Percentiles rank a stretch among this genome's conserved stretches.
Conservation (phyloP, 2,888 invertebrate genomes). For the Tetanocera ferruginea region DNA sequence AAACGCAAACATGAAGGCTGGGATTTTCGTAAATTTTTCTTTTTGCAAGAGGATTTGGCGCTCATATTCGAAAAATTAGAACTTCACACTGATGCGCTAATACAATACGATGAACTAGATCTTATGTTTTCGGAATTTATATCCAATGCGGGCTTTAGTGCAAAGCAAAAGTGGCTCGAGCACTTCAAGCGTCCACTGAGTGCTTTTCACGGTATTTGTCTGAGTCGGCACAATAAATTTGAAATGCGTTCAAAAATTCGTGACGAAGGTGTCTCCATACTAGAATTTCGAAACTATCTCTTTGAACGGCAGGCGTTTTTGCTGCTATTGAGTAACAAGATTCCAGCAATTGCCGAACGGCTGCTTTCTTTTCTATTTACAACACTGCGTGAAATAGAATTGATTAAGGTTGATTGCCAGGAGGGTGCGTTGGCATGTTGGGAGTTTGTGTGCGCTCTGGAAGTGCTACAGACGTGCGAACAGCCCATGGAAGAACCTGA, state of each 20-base stretch:
- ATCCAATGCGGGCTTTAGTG: constrained; percentile 91
- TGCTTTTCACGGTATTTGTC: constrained; percentile 85
- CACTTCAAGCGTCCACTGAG: constrained; percentile 85
- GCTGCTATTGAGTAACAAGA: constrained; percentile 70
- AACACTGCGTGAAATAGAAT: constrained; percentile 85
- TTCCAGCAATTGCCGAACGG: constrained; percentile 83
- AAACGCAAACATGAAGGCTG: constrained; percentile 90
- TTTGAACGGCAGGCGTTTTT: constrained; percentile 94
- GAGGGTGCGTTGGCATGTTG: constrained; percentile 91
- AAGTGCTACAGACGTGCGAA: constrained; percentile 87
- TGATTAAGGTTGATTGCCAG: constrained; percentile 83
- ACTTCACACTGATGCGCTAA: constrained; percentile 91
- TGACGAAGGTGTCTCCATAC: constrained; percentile 74
- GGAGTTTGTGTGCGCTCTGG: constrained; percentile 92
- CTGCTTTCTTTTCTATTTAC: constrained; percentile 92
- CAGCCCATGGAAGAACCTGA: constrained; percentile 76
- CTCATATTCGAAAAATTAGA: constrained; percentile 95
- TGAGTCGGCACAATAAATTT: constrained; percentile 74
- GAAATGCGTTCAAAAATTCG: constrained; percentile 68
- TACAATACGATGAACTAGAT: constrained; percentile 97
- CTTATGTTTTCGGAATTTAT: constrained; percentile 97
- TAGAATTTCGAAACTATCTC: constrained; percentile 94
- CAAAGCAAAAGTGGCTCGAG: constrained; percentile 87
- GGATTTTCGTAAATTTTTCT: constrained; percentile 96
- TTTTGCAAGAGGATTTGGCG: constrained; percentile 94